Evolutionary conservation across 2,113 vertebrate species (phyloP), one percentile per base, ranked within the genome.

Genomic region (Hippolais icterina): DNA sequence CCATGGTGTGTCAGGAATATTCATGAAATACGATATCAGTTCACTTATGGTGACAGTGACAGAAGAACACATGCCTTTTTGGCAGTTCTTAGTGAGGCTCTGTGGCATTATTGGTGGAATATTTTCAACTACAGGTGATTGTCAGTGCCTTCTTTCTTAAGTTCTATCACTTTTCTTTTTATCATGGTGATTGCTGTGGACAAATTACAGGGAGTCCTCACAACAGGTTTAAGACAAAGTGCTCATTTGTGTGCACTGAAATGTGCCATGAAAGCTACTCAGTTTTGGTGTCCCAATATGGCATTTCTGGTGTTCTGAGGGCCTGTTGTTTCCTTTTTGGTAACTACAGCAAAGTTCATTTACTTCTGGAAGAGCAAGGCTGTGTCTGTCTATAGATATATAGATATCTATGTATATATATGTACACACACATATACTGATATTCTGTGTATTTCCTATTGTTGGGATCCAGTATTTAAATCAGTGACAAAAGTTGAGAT

Each of bases 1-100:
- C 96, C 99, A 99, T 12, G 99, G 99, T 4, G 99, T 99, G 74
- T 99, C 99, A 10, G 99, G 99, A 93, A 99, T 99, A 98, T 99
- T 99, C 92, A 99, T 99, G 99, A 99, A 99, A 76, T 99, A 99
- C 0, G 99, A 99, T 72, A 99, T 99, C 97, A 99, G 98, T 95
- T 99, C 99, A 46, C 98, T 99, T 10, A 99, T 99, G 99, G 99
- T 99, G 90, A 99, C 98, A 0, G 99, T 99, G 89, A 99, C 99
- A 4, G 99, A 99, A 97, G 98, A 99, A 87, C 99, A 99, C 96
- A 99, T 99, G 99, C 99, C 99, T 19, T 98, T 99, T 39, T 99
- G 99, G 99, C 98, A 99, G 98, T 99, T 99, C 95, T 98, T 99
- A 37, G 98, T 99, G 91, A 98, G 99, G 68, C 98, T 99, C 60